Evolutionary conservation across 2,113 vertebrate species (phyloP).

Genomic region (Calonectris borealis): DNA sequence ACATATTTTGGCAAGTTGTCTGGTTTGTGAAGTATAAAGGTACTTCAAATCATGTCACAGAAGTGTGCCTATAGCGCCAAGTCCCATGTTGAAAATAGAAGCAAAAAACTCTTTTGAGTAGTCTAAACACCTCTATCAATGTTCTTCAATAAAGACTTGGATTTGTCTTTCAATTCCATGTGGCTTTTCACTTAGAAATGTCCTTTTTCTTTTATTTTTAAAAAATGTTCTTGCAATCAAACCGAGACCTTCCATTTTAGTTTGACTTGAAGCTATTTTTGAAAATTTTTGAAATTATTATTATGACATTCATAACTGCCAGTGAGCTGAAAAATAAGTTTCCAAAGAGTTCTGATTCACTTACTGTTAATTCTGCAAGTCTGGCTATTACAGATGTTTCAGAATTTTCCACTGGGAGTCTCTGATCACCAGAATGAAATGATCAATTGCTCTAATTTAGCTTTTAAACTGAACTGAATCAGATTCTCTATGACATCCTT

Average conservation of each 20-base stretch:
- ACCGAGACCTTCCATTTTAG: background rate
- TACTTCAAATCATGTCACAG: background rate
- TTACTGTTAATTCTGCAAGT: background rate
- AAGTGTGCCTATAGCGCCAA: background rate
- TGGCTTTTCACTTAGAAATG: background rate
- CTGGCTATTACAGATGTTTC: slow-evolving; percentile 3
- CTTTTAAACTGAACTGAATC: background rate
- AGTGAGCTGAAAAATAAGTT: background rate
- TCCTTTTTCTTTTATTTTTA: background rate
- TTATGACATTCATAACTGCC: background rate
- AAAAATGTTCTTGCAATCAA: background rate
- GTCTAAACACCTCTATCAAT: background rate
- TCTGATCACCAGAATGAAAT: background rate
- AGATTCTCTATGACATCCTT: background rate
- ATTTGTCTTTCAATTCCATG: background rate
- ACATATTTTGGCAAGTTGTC: background rate
- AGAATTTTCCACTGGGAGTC: background rate
- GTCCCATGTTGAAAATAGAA: background rate
- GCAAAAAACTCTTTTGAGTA: background rate
- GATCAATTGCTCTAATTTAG: slow-evolving; percentile 9
- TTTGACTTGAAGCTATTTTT: background rate
- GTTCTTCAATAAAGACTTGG: background rate
- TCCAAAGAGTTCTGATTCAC: background rate
- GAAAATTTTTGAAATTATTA: background rate
- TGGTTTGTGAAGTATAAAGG: background rate